Base-by-base conservation (phyloP, 2,888 invertebrate species). In the Operophtera brumata region DNA sequence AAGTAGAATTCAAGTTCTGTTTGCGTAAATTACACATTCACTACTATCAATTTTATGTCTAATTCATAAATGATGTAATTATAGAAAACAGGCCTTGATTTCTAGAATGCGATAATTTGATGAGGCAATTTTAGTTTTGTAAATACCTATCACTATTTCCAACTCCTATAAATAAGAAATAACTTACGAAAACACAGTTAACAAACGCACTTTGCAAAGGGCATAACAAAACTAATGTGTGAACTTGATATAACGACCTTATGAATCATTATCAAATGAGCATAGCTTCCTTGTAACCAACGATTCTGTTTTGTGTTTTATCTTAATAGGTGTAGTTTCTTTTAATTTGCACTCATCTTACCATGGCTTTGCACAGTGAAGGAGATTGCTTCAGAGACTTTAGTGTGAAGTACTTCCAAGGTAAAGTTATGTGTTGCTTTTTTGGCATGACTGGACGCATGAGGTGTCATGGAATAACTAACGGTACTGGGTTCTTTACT, bases 351-450 rank as follows among this genome's bases (percentile, higher is more conserved):
- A 86, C 84, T 81, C 79, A 82, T 82, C 72, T 78, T 77, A 80
- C 81, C 62, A 84, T 78, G 72, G 84, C 86, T 86, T 88, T 86
- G 84, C 86, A 83, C 86, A 87, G 82, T 80, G 84, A 76, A 82
- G 85, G 82, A 82, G 85, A 71, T 75, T 70, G 81, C 85, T 87
- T 85, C 81, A 80, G 73, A 80, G 80, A 81, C 77, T 76, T 75
- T 78, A 71, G 70, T 77, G 74, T 74, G 77, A 80, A 77, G 76
- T 77, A 71, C 78, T 79, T 80, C 71, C 70, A 86, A 89, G 89
- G 89, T 89, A 90, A 88, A 79, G 80, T 87, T 83, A 80, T 81
- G 75, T 85, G 79, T 87, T 86, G 87, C 88, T 88, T 88, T 77
- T 77, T 87, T 82, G 71, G 89, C 89, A 90, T 89, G 89, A 55